phyloP scores from a whole-genome alignment of 64 coral and sea anemone genomes.

The Stylophora pistillata region DNA sequence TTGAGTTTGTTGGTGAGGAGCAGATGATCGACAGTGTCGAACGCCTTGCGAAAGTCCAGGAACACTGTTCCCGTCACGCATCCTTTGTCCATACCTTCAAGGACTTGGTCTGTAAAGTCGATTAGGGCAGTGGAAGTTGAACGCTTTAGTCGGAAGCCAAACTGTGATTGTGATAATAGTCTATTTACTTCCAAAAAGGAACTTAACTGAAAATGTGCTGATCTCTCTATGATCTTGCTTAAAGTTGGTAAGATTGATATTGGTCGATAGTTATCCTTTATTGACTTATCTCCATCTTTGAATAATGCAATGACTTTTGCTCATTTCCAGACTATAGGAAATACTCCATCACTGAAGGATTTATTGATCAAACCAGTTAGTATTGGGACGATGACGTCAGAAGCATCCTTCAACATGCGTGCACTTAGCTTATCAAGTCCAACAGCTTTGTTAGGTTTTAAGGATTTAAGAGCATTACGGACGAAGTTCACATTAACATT shows the following conservation, averaged over 20 bases:
- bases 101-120: slow-evolving; percentile 38
- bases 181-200: slow-evolving; percentile 31
- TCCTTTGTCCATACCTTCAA: slow-evolving; percentile 16
- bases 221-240: slow-evolving; percentile 73
- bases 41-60: slow-evolving; percentile 20
- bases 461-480: slow-evolving; percentile 10
- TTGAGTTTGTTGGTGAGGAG: slow-evolving; percentile 15
- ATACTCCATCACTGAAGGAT: slow-evolving; percentile 21
- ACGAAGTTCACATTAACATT: slow-evolving; percentile 25
- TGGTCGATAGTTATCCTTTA: slow-evolving; percentile 42
- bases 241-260: slow-evolving; percentile 71
- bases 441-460: slow-evolving; percentile 57
- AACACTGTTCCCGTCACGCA: slow-evolving; percentile 18
- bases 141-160: slow-evolving; percentile 16
- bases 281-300: slow-evolving; percentile 49
- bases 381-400: slow-evolving; percentile 54
- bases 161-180: slow-evolving; percentile 39
- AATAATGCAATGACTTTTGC: slow-evolving; percentile 64
- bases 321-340: slow-evolving; percentile 59
- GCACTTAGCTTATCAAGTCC: slow-evolving; percentile 65
- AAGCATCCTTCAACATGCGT: slow-evolving; percentile 56
- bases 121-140: slow-evolving; percentile 51
- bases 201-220: slow-evolving; percentile 42
- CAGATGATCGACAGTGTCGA: slow-evolving; percentile 33
- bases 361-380: slow-evolving; percentile 55